phyloP scores from a whole-genome alignment of 1,140 invertebrate species.

The Habropoda laboriosa region DNA sequence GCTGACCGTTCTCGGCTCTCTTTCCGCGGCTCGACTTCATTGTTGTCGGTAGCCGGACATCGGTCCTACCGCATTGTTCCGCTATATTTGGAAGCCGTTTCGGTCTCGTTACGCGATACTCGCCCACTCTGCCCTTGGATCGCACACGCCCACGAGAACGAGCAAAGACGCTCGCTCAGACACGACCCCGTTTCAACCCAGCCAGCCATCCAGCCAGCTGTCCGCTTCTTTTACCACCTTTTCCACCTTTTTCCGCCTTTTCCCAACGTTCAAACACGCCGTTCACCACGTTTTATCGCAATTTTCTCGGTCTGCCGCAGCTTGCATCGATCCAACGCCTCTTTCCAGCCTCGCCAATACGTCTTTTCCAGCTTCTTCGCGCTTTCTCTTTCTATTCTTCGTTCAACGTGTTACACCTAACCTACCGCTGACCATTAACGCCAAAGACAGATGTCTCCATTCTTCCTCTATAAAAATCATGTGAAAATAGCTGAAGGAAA shows the following conservation, averaged over 20 bases:
- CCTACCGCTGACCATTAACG: not conserved
- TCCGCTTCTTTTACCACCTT: not conserved
- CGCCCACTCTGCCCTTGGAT: constrained; percentile 45
- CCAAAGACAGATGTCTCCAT: too few species aligned
- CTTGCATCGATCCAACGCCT: not conserved
- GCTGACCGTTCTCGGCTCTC: constrained; percentile 63
- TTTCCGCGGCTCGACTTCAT: constrained; percentile 59
- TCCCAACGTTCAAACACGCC: not conserved
- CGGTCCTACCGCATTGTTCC: constrained; percentile 62
- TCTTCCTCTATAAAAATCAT: too few species aligned
- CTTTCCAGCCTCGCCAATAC: not conserved
- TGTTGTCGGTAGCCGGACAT: constrained; percentile 56
- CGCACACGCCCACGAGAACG: constrained; percentile 29
- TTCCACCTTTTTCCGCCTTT: not conserved
- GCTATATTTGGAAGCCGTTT: constrained; percentile 67
- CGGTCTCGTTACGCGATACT: constrained; percentile 55
- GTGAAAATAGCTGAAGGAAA: too few species aligned
- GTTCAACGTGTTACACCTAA: not conserved
- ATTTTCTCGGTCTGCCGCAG: not conserved
- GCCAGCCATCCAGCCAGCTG: too few species aligned
- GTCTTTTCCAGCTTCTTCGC: not conserved
- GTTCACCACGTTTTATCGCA: not conserved
- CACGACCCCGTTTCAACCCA: not conserved
- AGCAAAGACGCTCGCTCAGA: too few species aligned
- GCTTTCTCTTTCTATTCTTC: not conserved